Base-by-base conservation (phyloP, 30 jellyfish, hydroid and myxozoan species). In the Catostylus mosaicus region DNA sequence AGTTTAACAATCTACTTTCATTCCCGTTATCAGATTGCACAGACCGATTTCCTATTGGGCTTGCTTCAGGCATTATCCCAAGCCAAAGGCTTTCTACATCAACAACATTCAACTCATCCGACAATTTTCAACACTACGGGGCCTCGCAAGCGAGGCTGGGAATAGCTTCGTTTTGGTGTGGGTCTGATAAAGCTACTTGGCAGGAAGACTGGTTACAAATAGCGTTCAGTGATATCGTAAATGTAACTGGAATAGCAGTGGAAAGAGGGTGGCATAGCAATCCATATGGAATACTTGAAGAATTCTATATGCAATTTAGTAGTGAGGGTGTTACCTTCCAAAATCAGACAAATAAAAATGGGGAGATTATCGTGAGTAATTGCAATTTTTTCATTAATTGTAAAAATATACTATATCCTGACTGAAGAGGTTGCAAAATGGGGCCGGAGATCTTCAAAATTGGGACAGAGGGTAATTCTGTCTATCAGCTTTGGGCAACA, bases 81-180 rank as follows among this genome's bases (percentile, higher is more conserved):
- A 29, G 30, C 8, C 10, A 70, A 32, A 57, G 46, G 1, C 3
- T 77, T 18, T 33, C 88, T 22, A 45, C 88, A 67, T 77, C 88
- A 29, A 57, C 88, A 9, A 60, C 66, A 2, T 77, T 23, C 78
- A 56, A 43, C 9, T 36, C 78, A 16, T 26, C 46, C 1, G 36
- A 33, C 12, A 40, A 63, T 40, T 4, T 32, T 20, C 60, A 35
- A 1, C 77, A 77, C 22, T 77, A 77, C 36, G 79, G 50, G 26
- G 67, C 88, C 24, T 77, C 88, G 10, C 88, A 77, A 60, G 88
- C 79, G 57, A 77, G 88, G 77, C 71, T 77, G 18, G 33, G 72
- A 37, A 77, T 70, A 2, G 88, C 47, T 38, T 77, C 88, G 38
- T 59, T 46, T 31, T 77, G 88, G 88, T 77, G 88, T 59, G 78